Conservation (phyloP, 2,113 vertebrate species). For the Rhipidura dahli region DNA sequence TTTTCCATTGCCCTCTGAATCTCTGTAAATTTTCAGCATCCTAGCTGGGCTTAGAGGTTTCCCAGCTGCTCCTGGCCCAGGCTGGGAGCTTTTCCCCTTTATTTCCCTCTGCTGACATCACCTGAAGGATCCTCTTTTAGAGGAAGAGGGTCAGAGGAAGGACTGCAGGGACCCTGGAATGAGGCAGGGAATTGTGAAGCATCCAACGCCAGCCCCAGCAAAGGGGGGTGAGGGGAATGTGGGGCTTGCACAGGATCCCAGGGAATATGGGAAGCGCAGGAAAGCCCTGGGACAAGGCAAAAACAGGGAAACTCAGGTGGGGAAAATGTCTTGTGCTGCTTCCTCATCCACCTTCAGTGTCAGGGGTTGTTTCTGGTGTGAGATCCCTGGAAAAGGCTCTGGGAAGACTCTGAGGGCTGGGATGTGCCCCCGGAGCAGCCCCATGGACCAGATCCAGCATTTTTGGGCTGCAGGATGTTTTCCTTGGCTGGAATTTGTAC, state of each 20-base stretch:
- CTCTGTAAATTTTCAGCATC: neutral
- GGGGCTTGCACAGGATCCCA: neutral
- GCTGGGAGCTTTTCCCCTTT: neutral
- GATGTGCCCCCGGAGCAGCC: neutral
- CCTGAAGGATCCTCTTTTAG: neutral
- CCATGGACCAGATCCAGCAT: fast-evolving
- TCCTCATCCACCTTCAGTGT: fast-evolving
- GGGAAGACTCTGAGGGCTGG: neutral
- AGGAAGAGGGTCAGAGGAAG: neutral
- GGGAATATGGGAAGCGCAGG: neutral
- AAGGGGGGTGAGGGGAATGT: fast-evolving
- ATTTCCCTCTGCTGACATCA: fast-evolving
- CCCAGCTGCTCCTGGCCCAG: neutral
- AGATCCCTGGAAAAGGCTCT: neutral
- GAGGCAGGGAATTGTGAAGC: neutral
- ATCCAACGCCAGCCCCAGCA: neutral
- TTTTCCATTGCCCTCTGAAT: neutral
- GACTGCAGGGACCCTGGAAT: neutral
- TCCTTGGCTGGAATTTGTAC: neutral
- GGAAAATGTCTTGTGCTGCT: neutral
- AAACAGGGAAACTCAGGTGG: neutral
- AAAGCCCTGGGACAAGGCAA: neutral
- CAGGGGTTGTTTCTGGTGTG: neutral
- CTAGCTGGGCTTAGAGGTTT: neutral
- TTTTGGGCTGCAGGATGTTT: neutral